These are phyloP conservation scores for Desmodus rotundus DNA, from an alignment of 2,113 vertebrate species.

Conservation along the genomic window DNA sequence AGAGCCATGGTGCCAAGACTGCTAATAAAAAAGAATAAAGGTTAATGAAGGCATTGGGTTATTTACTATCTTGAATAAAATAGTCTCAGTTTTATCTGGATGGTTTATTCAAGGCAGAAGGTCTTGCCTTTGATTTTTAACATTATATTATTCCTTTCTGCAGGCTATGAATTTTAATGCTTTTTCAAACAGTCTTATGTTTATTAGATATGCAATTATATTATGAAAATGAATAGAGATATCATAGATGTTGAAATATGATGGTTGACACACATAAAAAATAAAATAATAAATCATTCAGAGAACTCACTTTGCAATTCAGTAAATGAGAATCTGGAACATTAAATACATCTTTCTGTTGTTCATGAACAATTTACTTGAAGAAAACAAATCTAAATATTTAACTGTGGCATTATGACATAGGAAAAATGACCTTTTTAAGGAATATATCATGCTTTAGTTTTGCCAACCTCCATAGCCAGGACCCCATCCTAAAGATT, in stretches of 20 bases:
- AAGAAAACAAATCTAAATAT: slow-evolving; percentile 19
- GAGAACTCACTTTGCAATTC: not conserved
- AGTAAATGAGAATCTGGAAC: not conserved
- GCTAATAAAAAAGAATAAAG: slow-evolving; percentile 85
- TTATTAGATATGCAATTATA: slow-evolving; percentile 50
- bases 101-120: slow-evolving; percentile 69
- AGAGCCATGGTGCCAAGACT: slow-evolving; percentile 69
- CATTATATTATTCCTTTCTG: slow-evolving; percentile 60
- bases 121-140: slow-evolving; percentile 73
- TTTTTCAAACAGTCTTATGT: slow-evolving; percentile 34
- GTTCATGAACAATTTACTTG: not conserved
- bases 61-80: slow-evolving; percentile 78
- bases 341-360: not conserved
- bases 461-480: not conserved
- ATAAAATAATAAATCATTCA: slow-evolving; percentile 33
- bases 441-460: not conserved
- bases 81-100: slow-evolving; percentile 63
- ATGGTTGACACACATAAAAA: not conserved
- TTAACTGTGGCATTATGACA: not conserved
- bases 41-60: slow-evolving; percentile 85
- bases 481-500: not conserved
- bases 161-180: slow-evolving; percentile 49
- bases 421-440: not conserved
- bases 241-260: slow-evolving; percentile 21
- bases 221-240: slow-evolving; percentile 34